A percentile compares a stretch with the other conserved stretches of the same genome.
These are phyloP conservation scores for Acheta domesticus DNA, from an alignment of 2,888 invertebrate genomes.

Conservation along the genomic window DNA sequence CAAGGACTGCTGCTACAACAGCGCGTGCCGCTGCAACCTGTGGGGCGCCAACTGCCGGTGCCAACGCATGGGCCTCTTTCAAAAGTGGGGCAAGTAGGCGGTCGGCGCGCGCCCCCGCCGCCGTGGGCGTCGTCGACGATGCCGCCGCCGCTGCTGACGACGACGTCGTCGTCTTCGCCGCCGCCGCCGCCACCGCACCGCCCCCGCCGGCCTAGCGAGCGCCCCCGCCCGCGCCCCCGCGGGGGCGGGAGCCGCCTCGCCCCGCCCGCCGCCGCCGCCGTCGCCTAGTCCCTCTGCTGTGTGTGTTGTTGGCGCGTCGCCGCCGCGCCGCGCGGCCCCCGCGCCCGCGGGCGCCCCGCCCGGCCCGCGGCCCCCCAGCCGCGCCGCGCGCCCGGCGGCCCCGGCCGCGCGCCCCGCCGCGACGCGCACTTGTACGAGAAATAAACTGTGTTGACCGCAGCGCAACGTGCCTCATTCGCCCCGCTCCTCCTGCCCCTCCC, in stretches of 20 bases:
- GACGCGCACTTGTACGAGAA: not conserved
- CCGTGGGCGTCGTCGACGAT: slow-evolving; percentile 49
- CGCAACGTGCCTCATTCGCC: not conserved
- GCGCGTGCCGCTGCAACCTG: slow-evolving; percentile 81
- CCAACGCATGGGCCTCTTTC: slow-evolving; percentile 84
- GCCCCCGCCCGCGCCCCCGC: not conserved
- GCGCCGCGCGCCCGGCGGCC: slow-evolving; percentile 3
- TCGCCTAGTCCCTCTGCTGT: not conserved
- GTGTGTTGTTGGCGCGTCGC: not conserved
- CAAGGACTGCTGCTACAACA: slow-evolving; percentile 81
- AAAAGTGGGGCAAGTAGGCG: slow-evolving; percentile 69
- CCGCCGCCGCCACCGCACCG: not conserved
- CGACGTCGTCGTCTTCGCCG: not conserved
- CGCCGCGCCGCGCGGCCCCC: not conserved
- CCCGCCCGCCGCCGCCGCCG: not conserved
- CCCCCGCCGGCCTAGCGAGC: not conserved
- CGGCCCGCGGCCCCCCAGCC: not conserved
- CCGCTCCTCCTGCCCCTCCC: not conserved
- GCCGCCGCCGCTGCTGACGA: slow-evolving; percentile 40
- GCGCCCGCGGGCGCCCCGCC: not conserved
- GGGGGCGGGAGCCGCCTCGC: not conserved
- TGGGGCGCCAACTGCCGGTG: slow-evolving; percentile 88
- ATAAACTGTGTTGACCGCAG: slow-evolving; percentile 18
- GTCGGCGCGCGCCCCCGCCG: slow-evolving; percentile 38
- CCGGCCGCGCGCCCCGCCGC: not conserved